Evolutionary conservation across 1,140 invertebrate species (phyloP), one percentile per base, ranked within the genome.

Genomic region (Chrysopa pallens): DNA sequence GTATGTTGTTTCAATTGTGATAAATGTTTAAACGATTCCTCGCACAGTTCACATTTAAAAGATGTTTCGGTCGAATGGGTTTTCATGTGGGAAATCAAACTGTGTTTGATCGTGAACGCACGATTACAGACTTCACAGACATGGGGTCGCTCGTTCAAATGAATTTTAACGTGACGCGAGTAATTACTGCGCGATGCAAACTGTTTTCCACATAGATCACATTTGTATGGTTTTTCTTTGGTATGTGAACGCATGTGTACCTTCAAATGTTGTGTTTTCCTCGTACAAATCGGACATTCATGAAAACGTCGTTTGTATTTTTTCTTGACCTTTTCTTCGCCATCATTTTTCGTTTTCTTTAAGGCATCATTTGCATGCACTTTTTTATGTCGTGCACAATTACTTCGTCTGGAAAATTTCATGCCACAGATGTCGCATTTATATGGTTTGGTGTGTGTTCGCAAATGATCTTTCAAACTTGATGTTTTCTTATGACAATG

Each of bases 141-240:
- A 29, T 39, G 28, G 4, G 38, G 38, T 27, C 38, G 6, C 1
- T 17, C 44, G 38, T 47, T 42, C 0, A 36, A 29, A 36, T 74
- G 72, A 4, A 69, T 76, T 0, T 68, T 67, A 38, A 70, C 62
- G 48, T 80, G 77, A 42, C 75, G 40, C 8, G 46, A 58, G 0
- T 62, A 44, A 12, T 52, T 61, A 4, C 55, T 50, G 1, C 52
- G 49, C 28, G 62, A 58, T 0, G 56, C 53, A 42, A 64, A 67
- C 6, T 44, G 39, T 36, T 53, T 58, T 5, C 54, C 47, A 40
- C 66, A 68, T 12, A 63, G 47, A 14, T 59, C 56, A 59, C 80
- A 83, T 38, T 74, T 66, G 55, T 75, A 81, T 4, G 78, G 77
- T 50, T 78, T 78, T 51, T 81, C 77, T 2, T 77, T 76, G 0